Evolutionary conservation across 2,113 vertebrate species (phyloP).

Genomic region (Melanotaenia duboulayi): DNA sequence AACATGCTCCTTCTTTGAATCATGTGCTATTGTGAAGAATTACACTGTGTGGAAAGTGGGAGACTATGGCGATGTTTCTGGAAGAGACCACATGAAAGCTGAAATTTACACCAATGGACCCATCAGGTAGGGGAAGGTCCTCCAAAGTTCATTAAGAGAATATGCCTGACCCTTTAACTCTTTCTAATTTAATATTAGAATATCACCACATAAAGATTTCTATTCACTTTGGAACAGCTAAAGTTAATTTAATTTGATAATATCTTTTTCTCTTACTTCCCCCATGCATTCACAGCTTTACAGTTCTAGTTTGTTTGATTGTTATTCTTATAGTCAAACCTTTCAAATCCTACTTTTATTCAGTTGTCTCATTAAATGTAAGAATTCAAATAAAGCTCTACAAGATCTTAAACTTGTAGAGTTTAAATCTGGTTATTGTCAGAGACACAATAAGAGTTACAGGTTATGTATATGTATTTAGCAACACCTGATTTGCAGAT

Average conservation of each 20-base stretch:
- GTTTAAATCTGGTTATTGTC: background rate
- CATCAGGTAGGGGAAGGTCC: slow-evolving; percentile 60
- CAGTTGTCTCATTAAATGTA: background rate
- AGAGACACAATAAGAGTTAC: background rate
- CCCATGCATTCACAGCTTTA: background rate
- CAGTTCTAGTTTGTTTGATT: background rate
- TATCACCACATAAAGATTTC: background rate
- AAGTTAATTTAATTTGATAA: background rate
- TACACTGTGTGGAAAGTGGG: slow-evolving; percentile 76
- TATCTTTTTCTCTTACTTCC: background rate
- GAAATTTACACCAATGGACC: slow-evolving; percentile 72
- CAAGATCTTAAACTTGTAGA: too few relatives aligned
- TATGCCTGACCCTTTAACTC: background rate
- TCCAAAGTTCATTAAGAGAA: background rate
- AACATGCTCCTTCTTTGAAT: slow-evolving; percentile 88
- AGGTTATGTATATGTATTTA: slow-evolving; percentile 3
- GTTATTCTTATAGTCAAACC: background rate
- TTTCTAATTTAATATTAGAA: too few relatives aligned
- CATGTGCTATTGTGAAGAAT: slow-evolving; percentile 82
- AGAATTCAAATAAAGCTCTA: background rate
- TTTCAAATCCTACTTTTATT: background rate
- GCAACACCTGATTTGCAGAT: background rate
- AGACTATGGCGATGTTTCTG: slow-evolving; percentile 72
- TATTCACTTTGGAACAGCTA: background rate
- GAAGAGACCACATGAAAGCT: slow-evolving; percentile 72